Percentiles rank a stretch among this genome's conserved stretches.
phyloP scores from a whole-genome alignment of 2,113 vertebrate genomes.

The Vidua macroura region DNA sequence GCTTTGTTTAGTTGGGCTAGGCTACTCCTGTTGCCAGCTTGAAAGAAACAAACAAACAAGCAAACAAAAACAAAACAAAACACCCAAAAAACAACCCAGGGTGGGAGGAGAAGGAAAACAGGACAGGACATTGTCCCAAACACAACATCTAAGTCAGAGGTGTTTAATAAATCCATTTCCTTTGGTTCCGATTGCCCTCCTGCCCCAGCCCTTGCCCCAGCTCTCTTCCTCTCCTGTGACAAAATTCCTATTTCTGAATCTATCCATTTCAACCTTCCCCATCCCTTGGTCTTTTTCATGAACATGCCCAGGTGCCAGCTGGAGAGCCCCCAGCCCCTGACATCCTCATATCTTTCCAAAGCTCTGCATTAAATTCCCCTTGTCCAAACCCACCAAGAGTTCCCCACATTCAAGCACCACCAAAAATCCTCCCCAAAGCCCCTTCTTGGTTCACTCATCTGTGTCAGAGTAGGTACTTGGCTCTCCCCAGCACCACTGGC shows the following conservation, averaged over 20 bases:
- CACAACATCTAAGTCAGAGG: background rate
- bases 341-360: background rate
- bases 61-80: background rate
- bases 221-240: background rate
- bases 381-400: background rate
- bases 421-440: background rate
- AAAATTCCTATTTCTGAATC: background rate
- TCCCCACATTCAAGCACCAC: background rate
- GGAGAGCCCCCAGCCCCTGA: background rate
- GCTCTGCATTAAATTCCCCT: background rate
- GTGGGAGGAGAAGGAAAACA: background rate
- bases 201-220: rapidly evolving
- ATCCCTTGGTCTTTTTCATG: background rate
- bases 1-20: background rate
- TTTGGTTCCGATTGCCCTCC: rapidly evolving
- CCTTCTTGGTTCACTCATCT: background rate
- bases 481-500: background rate
- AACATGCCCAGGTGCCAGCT: background rate
- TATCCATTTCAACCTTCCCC: background rate
- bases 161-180: background rate
- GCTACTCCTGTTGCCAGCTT: background rate
- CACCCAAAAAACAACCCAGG: too few relatives aligned
- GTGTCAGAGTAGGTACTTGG: background rate
- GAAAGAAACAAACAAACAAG: background rate
- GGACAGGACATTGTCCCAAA: background rate